Evolutionary conservation across 1,140 invertebrate genomes (phyloP).

Genomic region (Doryteuthis pealeii): DNA sequence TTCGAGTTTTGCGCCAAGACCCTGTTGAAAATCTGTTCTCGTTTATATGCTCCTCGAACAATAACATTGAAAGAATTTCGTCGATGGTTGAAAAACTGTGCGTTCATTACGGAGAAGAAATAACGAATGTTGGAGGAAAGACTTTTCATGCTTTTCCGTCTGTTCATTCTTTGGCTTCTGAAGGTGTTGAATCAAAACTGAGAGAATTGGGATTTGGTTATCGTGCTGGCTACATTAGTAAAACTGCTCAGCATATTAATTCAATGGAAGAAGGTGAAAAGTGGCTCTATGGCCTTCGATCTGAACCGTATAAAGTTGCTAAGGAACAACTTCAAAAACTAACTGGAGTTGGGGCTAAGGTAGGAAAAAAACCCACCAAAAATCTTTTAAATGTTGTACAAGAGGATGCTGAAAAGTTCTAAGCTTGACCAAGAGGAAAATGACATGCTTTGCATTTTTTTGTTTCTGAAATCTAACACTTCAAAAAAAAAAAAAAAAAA

Average conservation of each 20-base stretch:
- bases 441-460: too few species aligned
- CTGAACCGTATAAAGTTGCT: conserved; percentile 73
- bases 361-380: conserved; percentile 54
- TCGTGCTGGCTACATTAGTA: conserved; percentile 66
- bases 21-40: conserved; percentile 91
- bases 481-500: too few species aligned
- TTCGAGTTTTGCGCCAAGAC: conserved; percentile 89
- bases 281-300: conserved; percentile 74
- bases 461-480: too few species aligned
- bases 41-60: conserved; percentile 97
- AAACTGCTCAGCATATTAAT: conserved; percentile 50
- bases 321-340: conserved; percentile 71
- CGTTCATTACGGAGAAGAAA: conserved; percentile 75
- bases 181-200: conserved; percentile 65
- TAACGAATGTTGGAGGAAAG: conserved; percentile 69
- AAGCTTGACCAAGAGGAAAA: too few species aligned
- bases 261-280: conserved; percentile 65
- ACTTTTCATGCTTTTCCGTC: conserved; percentile 81
- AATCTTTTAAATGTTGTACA: background rate
- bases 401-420: too few species aligned
- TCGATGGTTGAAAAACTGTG: conserved; percentile 91
- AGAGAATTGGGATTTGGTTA: conserved; percentile 86
- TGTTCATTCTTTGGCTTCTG: conserved; percentile 67
- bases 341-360: conserved; percentile 86
- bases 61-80: conserved; percentile 83